phyloP scores from a whole-genome alignment of 2,113 vertebrate species.

The Phalacrocorax brasilianus region DNA sequence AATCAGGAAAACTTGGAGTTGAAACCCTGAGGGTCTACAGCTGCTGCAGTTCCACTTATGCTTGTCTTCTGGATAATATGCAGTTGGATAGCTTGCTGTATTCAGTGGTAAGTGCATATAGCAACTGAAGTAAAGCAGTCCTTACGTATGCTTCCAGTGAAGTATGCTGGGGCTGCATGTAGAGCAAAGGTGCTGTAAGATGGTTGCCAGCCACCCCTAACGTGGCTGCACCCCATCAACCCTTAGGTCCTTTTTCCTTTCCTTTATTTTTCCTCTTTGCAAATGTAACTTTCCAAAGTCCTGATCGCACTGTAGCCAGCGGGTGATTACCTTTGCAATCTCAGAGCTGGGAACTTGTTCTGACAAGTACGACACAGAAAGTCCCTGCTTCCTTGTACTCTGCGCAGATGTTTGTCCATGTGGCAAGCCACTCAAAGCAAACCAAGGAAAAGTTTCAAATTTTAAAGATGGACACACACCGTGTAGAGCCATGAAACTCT shows the following conservation, averaged over 20 bases:
- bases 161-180: background rate
- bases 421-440: background rate
- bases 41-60: background rate
- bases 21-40: background rate
- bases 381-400: background rate
- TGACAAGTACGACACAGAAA: background rate
- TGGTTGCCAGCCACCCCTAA: background rate
- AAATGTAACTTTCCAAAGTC: background rate
- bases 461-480: accelerated
- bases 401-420: background rate
- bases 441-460: background rate
- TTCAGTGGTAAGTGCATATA: background rate
- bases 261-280: background rate
- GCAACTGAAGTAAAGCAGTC: background rate
- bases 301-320: background rate
- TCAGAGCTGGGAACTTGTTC: background rate
- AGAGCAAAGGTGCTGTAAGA: background rate
- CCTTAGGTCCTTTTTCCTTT: background rate
- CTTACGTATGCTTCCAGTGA: background rate
- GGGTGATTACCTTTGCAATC: background rate
- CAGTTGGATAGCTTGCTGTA: background rate
- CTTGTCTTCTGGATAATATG: background rate
- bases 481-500: background rate
- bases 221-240: background rate
- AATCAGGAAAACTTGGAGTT: background rate